Evolutionary conservation across 2,888 invertebrate species (phyloP).

Genomic region (Automeris io): DNA sequence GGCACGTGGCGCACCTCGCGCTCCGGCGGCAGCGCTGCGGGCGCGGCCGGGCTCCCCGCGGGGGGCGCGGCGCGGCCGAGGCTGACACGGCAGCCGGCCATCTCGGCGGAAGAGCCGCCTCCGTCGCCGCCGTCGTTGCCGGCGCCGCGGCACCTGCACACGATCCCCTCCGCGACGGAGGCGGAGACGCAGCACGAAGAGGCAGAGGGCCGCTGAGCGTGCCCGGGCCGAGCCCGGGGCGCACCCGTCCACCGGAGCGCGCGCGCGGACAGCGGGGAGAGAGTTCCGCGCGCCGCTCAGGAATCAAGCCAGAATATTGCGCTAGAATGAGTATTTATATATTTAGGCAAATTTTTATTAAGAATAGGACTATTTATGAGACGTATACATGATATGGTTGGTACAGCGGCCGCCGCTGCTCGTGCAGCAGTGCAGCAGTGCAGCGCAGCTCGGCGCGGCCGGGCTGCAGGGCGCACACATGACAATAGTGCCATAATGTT

Average conservation of each 20-base stretch:
- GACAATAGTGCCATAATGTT: constrained; percentile 4
- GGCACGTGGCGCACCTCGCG: constrained; percentile 93
- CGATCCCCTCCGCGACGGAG: constrained; percentile 63
- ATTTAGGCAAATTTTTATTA: constrained; percentile 37
- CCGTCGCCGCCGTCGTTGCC: constrained; percentile 58
- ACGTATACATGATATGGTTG: constrained; percentile 17
- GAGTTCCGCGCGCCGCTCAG: background rate
- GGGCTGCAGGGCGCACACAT: background rate
- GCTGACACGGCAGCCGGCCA: constrained; percentile 87
- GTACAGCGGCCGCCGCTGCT: constrained; percentile 5
- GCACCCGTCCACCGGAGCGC: constrained; percentile 13
- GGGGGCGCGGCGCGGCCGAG: constrained; percentile 88
- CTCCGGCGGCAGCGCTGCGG: constrained; percentile 88
- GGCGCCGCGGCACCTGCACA: constrained; percentile 48
- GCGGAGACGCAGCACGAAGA: constrained; percentile 48
- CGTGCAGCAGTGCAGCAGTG: background rate
- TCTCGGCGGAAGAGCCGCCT: constrained; percentile 85
- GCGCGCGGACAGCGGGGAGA: constrained; percentile 18
- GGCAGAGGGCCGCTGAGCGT: constrained; percentile 32
- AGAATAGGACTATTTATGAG: constrained; percentile 23
- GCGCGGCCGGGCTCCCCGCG: constrained; percentile 76
- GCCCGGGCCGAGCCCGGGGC: constrained; percentile 12
- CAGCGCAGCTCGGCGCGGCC: background rate
- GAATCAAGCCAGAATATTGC: background rate
- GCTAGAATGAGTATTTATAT: constrained; percentile 27